Percentiles rank a stretch among this genome's conserved stretches.
Evolutionary conservation across 2,888 invertebrate species (phyloP).

Genomic region (Ramazzottius varieornatus): DNA sequence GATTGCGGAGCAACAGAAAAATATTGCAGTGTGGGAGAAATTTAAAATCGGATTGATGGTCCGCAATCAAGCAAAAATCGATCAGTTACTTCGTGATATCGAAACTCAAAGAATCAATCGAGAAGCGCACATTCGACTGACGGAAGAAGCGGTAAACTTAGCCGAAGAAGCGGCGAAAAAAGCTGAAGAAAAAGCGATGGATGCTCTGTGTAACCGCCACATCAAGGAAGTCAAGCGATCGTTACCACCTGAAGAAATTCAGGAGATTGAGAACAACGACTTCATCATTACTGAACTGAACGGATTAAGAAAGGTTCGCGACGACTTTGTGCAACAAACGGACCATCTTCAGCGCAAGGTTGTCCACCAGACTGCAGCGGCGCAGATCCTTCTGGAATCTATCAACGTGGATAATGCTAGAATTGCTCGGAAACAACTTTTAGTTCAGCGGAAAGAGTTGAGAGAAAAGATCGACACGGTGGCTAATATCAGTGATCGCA

Average conservation of each 20-base stretch:
- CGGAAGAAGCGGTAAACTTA: background rate
- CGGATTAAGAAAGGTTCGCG: background rate
- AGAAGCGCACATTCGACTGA: background rate
- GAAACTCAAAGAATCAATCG: background rate
- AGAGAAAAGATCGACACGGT: background rate
- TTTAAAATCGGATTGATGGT: background rate
- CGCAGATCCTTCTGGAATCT: background rate
- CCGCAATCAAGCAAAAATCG: background rate
- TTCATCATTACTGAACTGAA: background rate
- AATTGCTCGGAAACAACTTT: background rate
- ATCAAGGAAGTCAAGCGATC: background rate
- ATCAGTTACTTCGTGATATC: background rate
- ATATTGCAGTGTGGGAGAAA: background rate
- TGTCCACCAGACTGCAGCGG: background rate
- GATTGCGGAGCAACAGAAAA: background rate
- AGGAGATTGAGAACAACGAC: slow-evolving; percentile 1
- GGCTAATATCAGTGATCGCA: background rate
- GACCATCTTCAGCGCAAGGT: background rate
- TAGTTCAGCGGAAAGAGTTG: too few species aligned
- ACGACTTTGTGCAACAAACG: background rate
- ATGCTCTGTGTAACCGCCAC: background rate
- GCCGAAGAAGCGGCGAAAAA: background rate
- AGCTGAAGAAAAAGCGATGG: background rate
- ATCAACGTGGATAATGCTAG: background rate
- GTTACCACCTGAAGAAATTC: background rate